Percentiles rank a stretch among this genome's conserved stretches.
phyloP scores from a whole-genome alignment of 92 coral and sea anemone genomes.

The Desmophyllum pertusum region DNA sequence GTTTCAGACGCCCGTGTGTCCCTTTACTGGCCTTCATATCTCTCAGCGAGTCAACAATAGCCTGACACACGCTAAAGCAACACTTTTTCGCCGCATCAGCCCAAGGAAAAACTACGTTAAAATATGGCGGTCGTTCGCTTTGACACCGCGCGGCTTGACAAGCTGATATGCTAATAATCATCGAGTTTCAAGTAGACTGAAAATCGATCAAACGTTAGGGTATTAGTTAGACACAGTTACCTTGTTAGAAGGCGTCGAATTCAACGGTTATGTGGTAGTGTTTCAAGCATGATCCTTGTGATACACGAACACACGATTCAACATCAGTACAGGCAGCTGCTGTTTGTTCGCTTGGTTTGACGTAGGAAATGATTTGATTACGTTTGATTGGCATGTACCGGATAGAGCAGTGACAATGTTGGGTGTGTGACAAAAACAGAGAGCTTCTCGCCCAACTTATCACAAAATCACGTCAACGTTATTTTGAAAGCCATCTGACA shows the following conservation, averaged over 20 bases:
- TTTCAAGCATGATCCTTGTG: not conserved
- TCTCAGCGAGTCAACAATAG: not conserved
- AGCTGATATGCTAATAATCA: not conserved
- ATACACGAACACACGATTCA: conserved; percentile 17
- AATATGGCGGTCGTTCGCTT: conserved; percentile 13
- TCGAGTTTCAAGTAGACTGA: no score
- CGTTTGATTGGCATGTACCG: conserved; percentile 38
- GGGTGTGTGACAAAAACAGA: conserved; percentile 35
- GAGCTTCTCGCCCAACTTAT: not conserved
- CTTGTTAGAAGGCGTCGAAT: conserved; percentile 1
- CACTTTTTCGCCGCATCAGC: not conserved
- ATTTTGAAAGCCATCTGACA: not conserved
- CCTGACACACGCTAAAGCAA: not conserved
- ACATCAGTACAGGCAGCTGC: conserved; percentile 4
- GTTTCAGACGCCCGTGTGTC: not conserved
- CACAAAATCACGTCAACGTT: conserved; percentile 37
- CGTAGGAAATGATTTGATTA: conserved; percentile 26
- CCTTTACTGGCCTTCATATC: not conserved
- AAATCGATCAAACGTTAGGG: not conserved
- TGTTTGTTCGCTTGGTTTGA: conserved; percentile 1
- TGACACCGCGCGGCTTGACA: not conserved
- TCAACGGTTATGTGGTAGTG: not conserved
- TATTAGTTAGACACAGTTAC: not conserved
- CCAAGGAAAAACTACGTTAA: not conserved
- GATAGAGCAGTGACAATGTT: conserved; percentile 16